phyloP scores from a whole-genome alignment of 2,113 vertebrate genomes.

The Limanda limanda region DNA sequence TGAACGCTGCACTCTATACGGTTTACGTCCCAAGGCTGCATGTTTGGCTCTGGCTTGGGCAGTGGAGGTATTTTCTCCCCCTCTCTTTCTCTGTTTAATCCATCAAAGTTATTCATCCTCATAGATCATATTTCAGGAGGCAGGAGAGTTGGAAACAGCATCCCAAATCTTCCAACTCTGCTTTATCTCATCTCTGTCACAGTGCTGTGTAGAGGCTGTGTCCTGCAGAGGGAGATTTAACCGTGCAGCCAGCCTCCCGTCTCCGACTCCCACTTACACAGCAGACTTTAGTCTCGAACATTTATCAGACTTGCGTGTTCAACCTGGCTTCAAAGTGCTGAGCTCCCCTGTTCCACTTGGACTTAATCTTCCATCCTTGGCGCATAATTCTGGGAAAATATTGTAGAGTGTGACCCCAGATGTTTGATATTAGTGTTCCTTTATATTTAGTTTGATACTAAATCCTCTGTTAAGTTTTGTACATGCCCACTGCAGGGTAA shows the following conservation, averaged over 20 bases:
- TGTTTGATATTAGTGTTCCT: constrained; percentile 64
- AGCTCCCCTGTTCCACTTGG: constrained; percentile 54
- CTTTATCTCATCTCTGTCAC: constrained; percentile 58
- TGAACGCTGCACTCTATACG: constrained; percentile 22
- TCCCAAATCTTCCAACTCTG: constrained; percentile 38
- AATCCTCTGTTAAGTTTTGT: constrained; percentile 49
- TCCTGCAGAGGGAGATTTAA: constrained; percentile 43
- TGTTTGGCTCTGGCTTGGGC: constrained; percentile 36
- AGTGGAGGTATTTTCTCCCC: neutral
- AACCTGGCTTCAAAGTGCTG: constrained; percentile 55
- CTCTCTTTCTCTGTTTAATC: constrained; percentile 26
- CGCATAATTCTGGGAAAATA: constrained; percentile 58
- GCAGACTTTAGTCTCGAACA: constrained; percentile 45
- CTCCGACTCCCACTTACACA: constrained; percentile 39
- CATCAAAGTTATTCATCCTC: constrained; percentile 24
- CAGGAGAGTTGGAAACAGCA: constrained; percentile 34
- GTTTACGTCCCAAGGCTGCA: constrained; percentile 18
- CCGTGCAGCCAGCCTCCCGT: constrained; percentile 17
- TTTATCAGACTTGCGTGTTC: constrained; percentile 63
- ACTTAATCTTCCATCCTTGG: constrained; percentile 69
- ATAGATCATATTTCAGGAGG: constrained; percentile 50
- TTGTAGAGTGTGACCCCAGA: constrained; percentile 59
- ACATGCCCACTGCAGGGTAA: constrained; percentile 21
- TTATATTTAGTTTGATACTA: constrained; percentile 50
- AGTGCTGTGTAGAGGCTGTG: constrained; percentile 24